Conservation (phyloP, 2,888 invertebrate species). For the Drosophila antonietae region DNA sequence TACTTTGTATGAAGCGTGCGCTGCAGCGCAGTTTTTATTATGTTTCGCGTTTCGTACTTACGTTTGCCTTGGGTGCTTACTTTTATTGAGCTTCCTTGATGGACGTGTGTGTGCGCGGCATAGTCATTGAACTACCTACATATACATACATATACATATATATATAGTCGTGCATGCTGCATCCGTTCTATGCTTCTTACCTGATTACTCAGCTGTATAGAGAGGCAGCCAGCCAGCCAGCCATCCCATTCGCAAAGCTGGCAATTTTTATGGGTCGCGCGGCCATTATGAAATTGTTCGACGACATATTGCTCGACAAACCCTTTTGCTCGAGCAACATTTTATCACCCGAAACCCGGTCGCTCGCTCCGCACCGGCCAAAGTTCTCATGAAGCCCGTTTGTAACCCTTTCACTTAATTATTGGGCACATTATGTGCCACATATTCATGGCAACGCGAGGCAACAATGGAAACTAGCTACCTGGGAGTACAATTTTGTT, state of each 20-base stretch:
- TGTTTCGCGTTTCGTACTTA: conserved; percentile 33
- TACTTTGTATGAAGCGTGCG: conserved; percentile 18
- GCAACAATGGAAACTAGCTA: conserved; percentile 70
- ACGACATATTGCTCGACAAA: conserved; percentile 52
- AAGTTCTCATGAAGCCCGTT: conserved; percentile 76
- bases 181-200: conserved; percentile 39
- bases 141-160: not conserved
- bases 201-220: conserved; percentile 19
- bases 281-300: conserved; percentile 63
- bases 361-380: conserved; percentile 41
- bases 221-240: not conserved
- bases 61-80: conserved; percentile 14
- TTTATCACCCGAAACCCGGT: conserved; percentile 67
- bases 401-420: conserved; percentile 79
- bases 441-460: conserved; percentile 72
- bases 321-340: conserved; percentile 55
- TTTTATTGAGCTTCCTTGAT: conserved; percentile 19
- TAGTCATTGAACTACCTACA: conserved; percentile 7
- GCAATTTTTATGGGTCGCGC: conserved; percentile 68
- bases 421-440: conserved; percentile 78
- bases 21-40: conserved; percentile 38
- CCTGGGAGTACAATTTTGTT: conserved; percentile 37
- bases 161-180: conserved; percentile 28
- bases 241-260: conserved; percentile 16
- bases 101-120: conserved; percentile 16